Conservation (phyloP, 1,140 invertebrate genomes). For the Monochamus saltuarius region DNA sequence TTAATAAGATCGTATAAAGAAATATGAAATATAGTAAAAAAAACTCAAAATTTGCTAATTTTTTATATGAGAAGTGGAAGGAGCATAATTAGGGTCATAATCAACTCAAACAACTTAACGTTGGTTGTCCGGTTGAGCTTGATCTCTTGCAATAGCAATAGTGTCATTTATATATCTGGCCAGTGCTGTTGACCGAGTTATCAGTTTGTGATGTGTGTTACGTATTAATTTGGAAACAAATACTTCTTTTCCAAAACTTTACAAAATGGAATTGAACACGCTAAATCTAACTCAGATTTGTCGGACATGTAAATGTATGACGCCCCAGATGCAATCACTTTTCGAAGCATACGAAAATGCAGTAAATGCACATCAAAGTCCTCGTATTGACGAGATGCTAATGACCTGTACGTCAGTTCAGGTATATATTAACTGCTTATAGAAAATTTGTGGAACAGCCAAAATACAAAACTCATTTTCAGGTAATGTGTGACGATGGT, state of each 20-base stretch:
- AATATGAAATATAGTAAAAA: too few species aligned
- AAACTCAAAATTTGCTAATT: too few species aligned
- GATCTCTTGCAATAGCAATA: too few species aligned
- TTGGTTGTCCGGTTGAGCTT: too few species aligned
- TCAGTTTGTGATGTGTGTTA: too few species aligned
- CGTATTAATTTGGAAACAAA: slow-evolving; percentile 21
- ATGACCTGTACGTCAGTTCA: slow-evolving; percentile 49
- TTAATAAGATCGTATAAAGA: too few species aligned
- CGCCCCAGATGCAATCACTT: slow-evolving; percentile 36
- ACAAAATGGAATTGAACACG: slow-evolving; percentile 22
- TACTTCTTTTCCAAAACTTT: neutral
- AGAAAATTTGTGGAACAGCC: slow-evolving; percentile 17
- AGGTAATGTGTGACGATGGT: slow-evolving; percentile 42
- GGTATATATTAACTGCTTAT: slow-evolving; percentile 36
- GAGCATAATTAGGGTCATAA: too few species aligned
- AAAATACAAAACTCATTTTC: slow-evolving; percentile 18
- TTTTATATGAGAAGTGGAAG: too few species aligned
- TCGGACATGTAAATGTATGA: slow-evolving; percentile 43
- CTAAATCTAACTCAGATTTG: slow-evolving; percentile 35
- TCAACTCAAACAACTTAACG: too few species aligned
- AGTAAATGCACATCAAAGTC: slow-evolving; percentile 38
- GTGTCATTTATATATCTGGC: too few species aligned
- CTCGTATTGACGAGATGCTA: slow-evolving; percentile 52
- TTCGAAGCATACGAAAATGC: slow-evolving; percentile 39
- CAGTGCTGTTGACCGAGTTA: too few species aligned